These are phyloP conservation scores for Hydrophis major DNA, from an alignment of 2,797 vertebrate genomes.

Conservation along the genomic window DNA sequence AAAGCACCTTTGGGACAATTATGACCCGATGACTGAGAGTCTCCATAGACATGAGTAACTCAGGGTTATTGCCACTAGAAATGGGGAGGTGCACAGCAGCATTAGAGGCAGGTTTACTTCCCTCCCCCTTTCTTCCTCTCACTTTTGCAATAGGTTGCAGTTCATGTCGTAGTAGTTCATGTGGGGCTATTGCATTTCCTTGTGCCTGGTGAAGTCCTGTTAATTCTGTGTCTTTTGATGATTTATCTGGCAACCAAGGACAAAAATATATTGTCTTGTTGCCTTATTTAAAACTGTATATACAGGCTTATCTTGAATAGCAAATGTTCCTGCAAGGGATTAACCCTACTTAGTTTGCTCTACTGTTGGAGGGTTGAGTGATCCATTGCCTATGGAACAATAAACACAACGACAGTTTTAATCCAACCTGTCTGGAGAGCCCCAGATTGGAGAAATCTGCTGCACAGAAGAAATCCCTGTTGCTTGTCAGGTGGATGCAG, in stretches of 20 bases:
- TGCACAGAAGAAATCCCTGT: neutral
- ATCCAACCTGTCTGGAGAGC: neutral
- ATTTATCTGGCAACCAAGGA: constrained; percentile 43
- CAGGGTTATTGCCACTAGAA: neutral
- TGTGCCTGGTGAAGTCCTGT: neutral
- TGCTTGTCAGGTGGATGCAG: neutral
- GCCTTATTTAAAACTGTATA: constrained; percentile 24
- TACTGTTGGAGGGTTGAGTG: neutral
- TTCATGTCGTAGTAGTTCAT: neutral
- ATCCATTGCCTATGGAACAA: neutral
- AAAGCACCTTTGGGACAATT: neutral
- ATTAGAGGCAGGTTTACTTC: neutral
- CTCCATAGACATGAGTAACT: neutral
- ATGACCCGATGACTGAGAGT: neutral
- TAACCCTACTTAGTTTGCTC: neutral
- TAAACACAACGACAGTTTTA: neutral
- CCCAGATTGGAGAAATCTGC: neutral
- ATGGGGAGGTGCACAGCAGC: neutral
- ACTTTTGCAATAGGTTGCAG: neutral
- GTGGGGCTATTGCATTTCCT: neutral
- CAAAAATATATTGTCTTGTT: constrained; percentile 24
- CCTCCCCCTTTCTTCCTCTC: neutral
- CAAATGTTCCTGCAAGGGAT: constrained; percentile 10
- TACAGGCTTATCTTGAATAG: constrained; percentile 40
- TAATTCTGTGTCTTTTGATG: constrained; percentile 26